A percentile compares a stretch with the other conserved stretches of the same genome.
Evolutionary conservation across 2,888 invertebrate species (phyloP).

Genomic region (Hydroisotoma schaefferi): DNA sequence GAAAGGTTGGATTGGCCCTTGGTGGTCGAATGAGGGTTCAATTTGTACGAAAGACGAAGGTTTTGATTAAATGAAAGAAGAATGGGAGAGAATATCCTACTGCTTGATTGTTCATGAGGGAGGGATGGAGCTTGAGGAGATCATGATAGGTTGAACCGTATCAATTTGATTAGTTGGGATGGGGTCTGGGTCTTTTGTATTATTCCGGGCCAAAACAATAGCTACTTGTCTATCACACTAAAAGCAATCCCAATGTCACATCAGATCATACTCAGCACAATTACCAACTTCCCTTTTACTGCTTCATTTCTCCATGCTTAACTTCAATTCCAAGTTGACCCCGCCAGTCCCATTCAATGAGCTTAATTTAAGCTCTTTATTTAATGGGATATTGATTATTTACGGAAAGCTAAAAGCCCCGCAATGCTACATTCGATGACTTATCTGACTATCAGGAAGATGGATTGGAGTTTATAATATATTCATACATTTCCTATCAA

Average conservation of each 20-base stretch:
- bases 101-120: conserved; percentile 46
- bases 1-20: conserved; percentile 33
- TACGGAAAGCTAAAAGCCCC: too few species aligned
- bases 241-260: not conserved
- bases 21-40: conserved; percentile 4
- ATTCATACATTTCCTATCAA: too few species aligned
- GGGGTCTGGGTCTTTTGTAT: not conserved
- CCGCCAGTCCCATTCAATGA: too few species aligned
- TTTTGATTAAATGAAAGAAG: conserved; percentile 38
- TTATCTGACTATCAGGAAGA: too few species aligned
- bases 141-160: conserved; percentile 48
- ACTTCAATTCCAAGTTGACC: too few species aligned
- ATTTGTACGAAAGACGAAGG: conserved; percentile 16
- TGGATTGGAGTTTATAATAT: too few species aligned
- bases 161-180: conserved; percentile 48
- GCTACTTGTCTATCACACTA: not conserved
- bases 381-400: too few species aligned
- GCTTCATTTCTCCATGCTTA: too few species aligned
- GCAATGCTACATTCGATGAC: too few species aligned
- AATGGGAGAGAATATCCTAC: conserved; percentile 41
- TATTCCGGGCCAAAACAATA: not conserved
- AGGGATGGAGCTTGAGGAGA: conserved; percentile 42
- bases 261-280: too few species aligned
- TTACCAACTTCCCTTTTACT: too few species aligned
- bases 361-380: too few species aligned